phyloP scores from a whole-genome alignment of 2,888 invertebrate species.

The Drosophila neonasuta region DNA sequence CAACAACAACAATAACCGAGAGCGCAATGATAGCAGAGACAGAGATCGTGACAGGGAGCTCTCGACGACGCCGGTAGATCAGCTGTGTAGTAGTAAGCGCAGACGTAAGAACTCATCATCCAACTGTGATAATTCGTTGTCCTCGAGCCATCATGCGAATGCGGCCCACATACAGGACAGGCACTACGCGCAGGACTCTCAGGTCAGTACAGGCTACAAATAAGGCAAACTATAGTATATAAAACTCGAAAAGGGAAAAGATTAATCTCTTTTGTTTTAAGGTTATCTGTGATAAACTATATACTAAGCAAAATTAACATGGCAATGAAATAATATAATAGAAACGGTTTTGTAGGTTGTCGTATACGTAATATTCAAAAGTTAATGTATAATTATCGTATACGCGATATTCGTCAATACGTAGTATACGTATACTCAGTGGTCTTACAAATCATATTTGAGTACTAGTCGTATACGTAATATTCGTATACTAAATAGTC shows the following conservation, averaged over 20 bases:
- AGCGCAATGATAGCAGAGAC: constrained; percentile 72
- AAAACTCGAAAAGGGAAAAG: background rate
- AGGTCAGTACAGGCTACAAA: constrained; percentile 82
- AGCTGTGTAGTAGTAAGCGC: constrained; percentile 83
- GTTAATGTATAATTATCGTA: too few species aligned
- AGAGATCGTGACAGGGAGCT: constrained; percentile 86
- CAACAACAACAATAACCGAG: constrained; percentile 55
- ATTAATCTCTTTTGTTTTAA: too few species aligned
- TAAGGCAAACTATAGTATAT: background rate
- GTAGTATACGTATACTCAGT: too few species aligned
- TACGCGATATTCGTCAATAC: too few species aligned
- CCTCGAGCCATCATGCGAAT: constrained; percentile 84
- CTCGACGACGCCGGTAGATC: constrained; percentile 82
- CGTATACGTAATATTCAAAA: background rate
- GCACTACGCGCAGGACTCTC: constrained; percentile 86
- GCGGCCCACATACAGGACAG: constrained; percentile 84
- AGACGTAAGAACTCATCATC: constrained; percentile 84
- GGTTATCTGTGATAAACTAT: too few species aligned
- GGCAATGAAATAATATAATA: too few species aligned
- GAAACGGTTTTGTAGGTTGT: background rate
- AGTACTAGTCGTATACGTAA: too few species aligned
- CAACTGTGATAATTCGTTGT: constrained; percentile 86
- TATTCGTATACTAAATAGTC: too few species aligned
- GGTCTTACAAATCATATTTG: too few species aligned
- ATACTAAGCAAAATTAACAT: too few species aligned